These are phyloP conservation scores for Philotrypesis tridentata DNA, from an alignment of 1,140 invertebrate species.

Conservation along the genomic window DNA sequence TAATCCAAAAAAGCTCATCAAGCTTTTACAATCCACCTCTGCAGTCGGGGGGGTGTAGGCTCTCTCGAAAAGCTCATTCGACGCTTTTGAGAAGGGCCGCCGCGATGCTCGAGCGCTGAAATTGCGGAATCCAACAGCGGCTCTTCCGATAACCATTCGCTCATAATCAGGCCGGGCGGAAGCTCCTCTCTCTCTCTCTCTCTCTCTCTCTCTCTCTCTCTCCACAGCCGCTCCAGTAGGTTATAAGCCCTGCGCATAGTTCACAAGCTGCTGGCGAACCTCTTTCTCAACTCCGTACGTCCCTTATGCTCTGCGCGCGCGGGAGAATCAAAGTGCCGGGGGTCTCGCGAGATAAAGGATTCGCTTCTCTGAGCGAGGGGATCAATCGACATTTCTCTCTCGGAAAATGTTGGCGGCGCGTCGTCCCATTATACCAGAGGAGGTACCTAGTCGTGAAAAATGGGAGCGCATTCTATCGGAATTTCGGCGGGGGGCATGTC, in stretches of 20 bases:
- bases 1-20: neutral
- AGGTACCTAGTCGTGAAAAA: neutral
- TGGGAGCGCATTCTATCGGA: neutral
- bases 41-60: neutral
- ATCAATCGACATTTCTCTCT: constrained; percentile 26
- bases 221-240: too few species aligned
- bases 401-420: constrained; percentile 11
- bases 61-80: neutral
- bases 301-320: neutral
- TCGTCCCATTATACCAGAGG: constrained; percentile 16
- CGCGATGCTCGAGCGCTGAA: neutral
- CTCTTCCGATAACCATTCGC: constrained; percentile 29
- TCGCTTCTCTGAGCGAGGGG: neutral
- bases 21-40: neutral
- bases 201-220: too few species aligned
- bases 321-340: neutral
- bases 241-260: constrained; percentile 42
- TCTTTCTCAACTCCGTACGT: neutral
- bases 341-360: neutral
- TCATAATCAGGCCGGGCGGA: constrained; percentile 47
- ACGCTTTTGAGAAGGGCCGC: too few species aligned
- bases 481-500: too few species aligned
- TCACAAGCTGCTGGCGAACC: neutral
- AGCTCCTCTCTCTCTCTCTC: constrained; percentile 6
- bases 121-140: neutral